Evolutionary conservation across 2,113 vertebrate genomes (phyloP), one percentile per base, ranked within the genome.

Genomic region (Coracopsis vasa): DNA sequence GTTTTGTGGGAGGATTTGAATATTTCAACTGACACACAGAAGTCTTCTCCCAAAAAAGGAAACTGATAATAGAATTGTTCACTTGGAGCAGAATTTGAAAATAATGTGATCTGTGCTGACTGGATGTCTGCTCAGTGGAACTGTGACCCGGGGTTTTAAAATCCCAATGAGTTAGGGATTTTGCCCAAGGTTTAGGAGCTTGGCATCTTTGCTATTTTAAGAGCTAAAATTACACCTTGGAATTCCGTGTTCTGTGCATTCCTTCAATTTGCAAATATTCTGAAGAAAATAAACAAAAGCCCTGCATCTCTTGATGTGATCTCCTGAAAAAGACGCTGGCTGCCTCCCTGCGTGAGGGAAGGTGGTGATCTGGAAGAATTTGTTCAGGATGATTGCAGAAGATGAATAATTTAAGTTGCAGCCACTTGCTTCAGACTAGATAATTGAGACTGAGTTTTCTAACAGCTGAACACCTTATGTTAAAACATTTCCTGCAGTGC

Each of bases 301-400:
- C 7, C 35, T 56, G 7, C 27, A 31, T 91, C 42, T 81, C 15
- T 25, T 20, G 17, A 54, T 7, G 2, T 48, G 33, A 64, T 81
- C 54, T 80, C 58, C 24, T 37, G 27, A 29, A 33, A 66, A 80
- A 89, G 44, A 33, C 0, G 2, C 72, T 69, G 54, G 16, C 16
- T 69, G 27, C 13, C 31, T 87, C 53, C 19, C 51, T 84, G 65
- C 1, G 0, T 8, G 48, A 79, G 56, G 39, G 28, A 71, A 85
- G 41, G 70, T 94, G 94, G 64, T 79, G 73, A 67, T 91, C 56
- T 92, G 84, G 84, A 95, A 92, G 70, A 81, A 89, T 79, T 91
- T 81, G 44, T 91, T 91, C 72, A 69, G 89, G 78, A 51, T 89
- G 89, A 54, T 64, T 91, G 91, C 80, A 81, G 75, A 61, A 92